phyloP scores from a whole-genome alignment of 2,888 invertebrate genomes.

The Eurois occulta region DNA sequence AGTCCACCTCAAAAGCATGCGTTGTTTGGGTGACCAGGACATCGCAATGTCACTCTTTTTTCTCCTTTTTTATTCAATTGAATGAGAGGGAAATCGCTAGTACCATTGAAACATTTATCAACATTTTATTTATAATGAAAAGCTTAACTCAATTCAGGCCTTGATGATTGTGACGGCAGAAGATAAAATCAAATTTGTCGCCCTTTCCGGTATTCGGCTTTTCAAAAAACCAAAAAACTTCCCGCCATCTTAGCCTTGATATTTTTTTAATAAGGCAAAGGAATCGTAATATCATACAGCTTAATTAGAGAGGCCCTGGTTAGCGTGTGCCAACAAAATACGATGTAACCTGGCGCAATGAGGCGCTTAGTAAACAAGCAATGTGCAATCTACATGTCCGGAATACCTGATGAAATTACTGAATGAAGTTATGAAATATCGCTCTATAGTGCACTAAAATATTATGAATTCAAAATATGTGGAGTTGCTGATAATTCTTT shows the following conservation, averaged over 20 bases:
- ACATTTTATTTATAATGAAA: background rate
- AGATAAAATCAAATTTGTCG: background rate
- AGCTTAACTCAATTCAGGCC: background rate
- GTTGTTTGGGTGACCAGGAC: background rate
- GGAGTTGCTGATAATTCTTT: background rate
- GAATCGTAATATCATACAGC: background rate
- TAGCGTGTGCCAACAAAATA: background rate
- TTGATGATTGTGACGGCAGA: background rate
- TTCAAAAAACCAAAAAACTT: background rate
- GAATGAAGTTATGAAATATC: background rate
- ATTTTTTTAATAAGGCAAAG: background rate
- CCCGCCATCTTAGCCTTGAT: background rate
- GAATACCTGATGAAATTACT: slow-evolving; percentile 3
- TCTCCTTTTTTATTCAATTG: background rate
- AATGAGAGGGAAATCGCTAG: background rate
- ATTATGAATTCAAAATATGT: background rate
- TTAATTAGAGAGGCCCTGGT: background rate
- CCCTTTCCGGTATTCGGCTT: background rate
- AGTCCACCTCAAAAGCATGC: background rate
- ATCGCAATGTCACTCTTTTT: background rate
- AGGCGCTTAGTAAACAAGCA: background rate
- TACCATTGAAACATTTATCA: background rate
- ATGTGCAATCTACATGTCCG: background rate
- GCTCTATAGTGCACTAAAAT: background rate
- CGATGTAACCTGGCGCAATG: background rate